Base-by-base conservation (phyloP, 2,888 invertebrate species). In the Zelleria hepariella region DNA sequence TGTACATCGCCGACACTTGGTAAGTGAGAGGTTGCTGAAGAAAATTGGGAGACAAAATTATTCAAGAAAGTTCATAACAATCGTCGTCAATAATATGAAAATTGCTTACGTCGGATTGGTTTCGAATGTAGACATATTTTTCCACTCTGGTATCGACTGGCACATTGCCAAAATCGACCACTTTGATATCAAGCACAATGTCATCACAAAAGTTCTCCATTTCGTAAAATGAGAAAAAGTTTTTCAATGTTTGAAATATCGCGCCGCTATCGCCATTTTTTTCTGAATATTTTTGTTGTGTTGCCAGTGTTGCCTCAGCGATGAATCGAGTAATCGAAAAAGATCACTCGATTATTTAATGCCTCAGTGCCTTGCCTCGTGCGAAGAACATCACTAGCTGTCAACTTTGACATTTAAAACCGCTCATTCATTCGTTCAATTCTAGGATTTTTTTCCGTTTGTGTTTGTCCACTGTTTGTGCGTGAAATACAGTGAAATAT, bases 141-240 rank as follows among this genome's bases (percentile, higher is more conserved):
- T 85, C 78, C 10, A 68, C 65, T 25, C 70, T 58, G 0, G 75
- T 74, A 63, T 85, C 85, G 7, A 86, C 76, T 18, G 85, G 78
- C 57, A 86, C 68, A 62, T 64, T 68, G 24, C 82, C 84, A 62
- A 88, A 88, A 67, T 86, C 72, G n/a, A 86, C 69, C 5, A 23
- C 5, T 61, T 61, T 59, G 8, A 56, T 47, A 57, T 58, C 26
- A 23, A 52, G 55, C 18, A 58, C 55, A 51, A 49, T 53, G 53
- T 59, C 51, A 58, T 60, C 25, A 5, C 32, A 54, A 47, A 21
- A 42, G 21, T 55, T 59, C 54, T 54, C 25, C 42, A 53, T 59
- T 23, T 51, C 23, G 42, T 6, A 42, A 42, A 42, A 42, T 15
- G 10, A 15, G 2, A 4, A 15, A 42, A 42, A 42, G 32, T 42